Percentiles rank a stretch among this genome's conserved stretches.
phyloP scores from a whole-genome alignment of 2,888 invertebrate species.

The Apamea monoglypha region DNA sequence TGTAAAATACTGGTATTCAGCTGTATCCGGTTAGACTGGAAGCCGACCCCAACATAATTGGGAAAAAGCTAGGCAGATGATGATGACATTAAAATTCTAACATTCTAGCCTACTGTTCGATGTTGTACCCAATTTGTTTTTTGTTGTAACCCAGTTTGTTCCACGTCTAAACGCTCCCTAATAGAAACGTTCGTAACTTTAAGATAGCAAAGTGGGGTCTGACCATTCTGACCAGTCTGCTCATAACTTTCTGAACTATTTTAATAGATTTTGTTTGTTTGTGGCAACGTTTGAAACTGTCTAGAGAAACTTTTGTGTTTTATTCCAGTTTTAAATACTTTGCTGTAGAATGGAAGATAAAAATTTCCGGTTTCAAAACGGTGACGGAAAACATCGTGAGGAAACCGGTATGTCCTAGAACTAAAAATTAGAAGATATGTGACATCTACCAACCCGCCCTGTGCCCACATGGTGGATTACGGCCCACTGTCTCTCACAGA shows the following conservation, averaged over 20 bases:
- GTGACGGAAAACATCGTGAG: too few species aligned
- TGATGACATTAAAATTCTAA: too few species aligned
- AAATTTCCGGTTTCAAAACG: neutral
- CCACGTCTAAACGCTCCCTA: neutral
- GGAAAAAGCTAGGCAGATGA: too few species aligned
- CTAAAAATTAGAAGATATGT: too few species aligned
- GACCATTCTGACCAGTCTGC: slow-evolving; percentile 8
- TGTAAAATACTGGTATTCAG: too few species aligned
- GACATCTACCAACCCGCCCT: too few species aligned
- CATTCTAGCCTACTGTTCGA: neutral
- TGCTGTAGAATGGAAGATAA: neutral
- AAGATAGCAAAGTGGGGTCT: slow-evolving; percentile 1
- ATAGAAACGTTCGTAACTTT: neutral
- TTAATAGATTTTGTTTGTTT: slow-evolving; percentile 11
- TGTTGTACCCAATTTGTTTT: neutral
- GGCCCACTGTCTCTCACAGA: too few species aligned
- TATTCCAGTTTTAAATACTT: neutral
- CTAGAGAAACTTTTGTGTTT: neutral
- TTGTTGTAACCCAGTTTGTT: neutral
- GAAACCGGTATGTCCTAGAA: too few species aligned
- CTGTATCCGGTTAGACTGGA: too few species aligned
- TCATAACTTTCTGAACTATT: slow-evolving; percentile 17
- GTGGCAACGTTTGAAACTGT: neutral
- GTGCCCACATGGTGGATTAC: too few species aligned
- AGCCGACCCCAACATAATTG: too few species aligned